A percentile compares a stretch with the other conserved stretches of the same genome.
These are phyloP conservation scores for Drosophila pandora DNA, from an alignment of 1,140 invertebrate species.

Conservation along the genomic window DNA sequence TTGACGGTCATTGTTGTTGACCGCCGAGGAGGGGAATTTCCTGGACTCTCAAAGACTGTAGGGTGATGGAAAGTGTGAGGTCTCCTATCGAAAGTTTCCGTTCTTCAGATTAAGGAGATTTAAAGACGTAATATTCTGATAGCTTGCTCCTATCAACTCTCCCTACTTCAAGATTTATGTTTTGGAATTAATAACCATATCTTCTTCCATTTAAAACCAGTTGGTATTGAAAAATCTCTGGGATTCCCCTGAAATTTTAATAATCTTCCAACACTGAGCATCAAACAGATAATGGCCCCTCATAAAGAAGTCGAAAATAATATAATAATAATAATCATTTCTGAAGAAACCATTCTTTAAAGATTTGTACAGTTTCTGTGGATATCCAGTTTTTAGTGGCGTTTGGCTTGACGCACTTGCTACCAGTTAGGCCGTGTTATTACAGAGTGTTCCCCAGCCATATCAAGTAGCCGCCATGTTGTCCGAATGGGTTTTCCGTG, in stretches of 20 bases:
- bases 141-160: too few species aligned
- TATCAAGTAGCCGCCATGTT: constrained; percentile 42
- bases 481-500: constrained; percentile 34
- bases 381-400: constrained; percentile 13
- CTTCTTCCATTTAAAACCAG: constrained; percentile 1
- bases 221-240: constrained; percentile 9
- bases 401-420: constrained; percentile 34
- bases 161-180: too few species aligned
- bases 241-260: constrained; percentile 31
- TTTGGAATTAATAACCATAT: background rate
- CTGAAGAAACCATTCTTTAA: constrained; percentile 19
- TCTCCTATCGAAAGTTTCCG: background rate
- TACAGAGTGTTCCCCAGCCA: constrained; percentile 18
- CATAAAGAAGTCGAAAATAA: constrained; percentile 20
- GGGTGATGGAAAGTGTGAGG: background rate
- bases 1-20: constrained; percentile 43
- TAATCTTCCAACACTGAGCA: constrained; percentile 15
- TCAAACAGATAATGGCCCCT: constrained; percentile 13
- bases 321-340: constrained; percentile 2
- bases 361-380: background rate
- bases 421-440: constrained; percentile 7
- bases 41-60: background rate
- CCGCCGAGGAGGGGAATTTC: constrained; percentile 2
- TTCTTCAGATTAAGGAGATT: background rate
- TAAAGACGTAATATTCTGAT: too few species aligned